phyloP scores from a whole-genome alignment of 2,888 invertebrate genomes.

The Polydrusus cervinus region DNA sequence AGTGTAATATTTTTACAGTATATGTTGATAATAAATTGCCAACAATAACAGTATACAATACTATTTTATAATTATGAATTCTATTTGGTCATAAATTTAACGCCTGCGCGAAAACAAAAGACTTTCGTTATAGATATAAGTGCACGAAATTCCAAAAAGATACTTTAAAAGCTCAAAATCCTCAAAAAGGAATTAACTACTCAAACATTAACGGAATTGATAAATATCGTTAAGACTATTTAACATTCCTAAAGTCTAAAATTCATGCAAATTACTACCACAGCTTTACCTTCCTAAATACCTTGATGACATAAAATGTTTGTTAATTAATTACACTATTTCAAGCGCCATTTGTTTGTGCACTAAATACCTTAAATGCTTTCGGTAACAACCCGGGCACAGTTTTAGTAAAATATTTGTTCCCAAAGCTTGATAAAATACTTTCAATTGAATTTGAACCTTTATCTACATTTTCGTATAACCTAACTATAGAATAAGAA shows the following conservation, averaged over 20 bases:
- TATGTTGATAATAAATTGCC: no score
- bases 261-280: constrained; percentile 17
- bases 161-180: no score
- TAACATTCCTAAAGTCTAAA: constrained; percentile 11
- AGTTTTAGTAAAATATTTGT: constrained; percentile 14
- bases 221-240: not conserved
- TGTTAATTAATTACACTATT: constrained; percentile 20
- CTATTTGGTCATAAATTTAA: no score
- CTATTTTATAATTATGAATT: no score
- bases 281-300: constrained; percentile 22
- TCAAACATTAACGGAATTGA: not conserved
- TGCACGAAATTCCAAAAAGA: no score
- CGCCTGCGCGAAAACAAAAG: no score
- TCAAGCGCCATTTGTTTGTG: constrained; percentile 17
- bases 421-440: not conserved
- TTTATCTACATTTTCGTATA: not conserved
- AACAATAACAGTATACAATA: no score
- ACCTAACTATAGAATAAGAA: no score
- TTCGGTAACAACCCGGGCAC: constrained; percentile 1
- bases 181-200: no score
- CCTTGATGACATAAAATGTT: constrained; percentile 10
- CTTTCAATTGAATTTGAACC: not conserved
- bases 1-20: no score
- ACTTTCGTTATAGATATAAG: no score
- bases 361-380: constrained; percentile 26